Evolutionary conservation across 2,888 invertebrate genomes (phyloP).

Genomic region (Trissolcus japonicus): DNA sequence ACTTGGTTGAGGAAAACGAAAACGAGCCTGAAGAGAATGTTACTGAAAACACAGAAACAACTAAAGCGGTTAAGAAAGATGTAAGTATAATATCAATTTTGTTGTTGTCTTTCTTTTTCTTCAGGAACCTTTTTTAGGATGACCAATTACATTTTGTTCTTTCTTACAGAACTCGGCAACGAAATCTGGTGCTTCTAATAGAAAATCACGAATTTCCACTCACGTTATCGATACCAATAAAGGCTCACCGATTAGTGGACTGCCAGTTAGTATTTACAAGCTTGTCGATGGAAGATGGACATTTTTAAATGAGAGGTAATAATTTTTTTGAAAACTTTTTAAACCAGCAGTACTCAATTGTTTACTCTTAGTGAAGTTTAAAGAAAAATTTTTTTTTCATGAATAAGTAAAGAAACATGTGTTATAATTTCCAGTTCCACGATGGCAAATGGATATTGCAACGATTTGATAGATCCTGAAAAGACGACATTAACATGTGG

Average conservation of each 20-base stretch:
- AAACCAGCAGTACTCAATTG: too few relatives aligned
- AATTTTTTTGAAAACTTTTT: constrained; percentile 1
- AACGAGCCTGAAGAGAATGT: constrained; percentile 18
- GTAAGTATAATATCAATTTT: constrained; percentile 16
- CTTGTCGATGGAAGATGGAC: constrained; percentile 83
- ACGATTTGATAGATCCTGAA: constrained; percentile 79
- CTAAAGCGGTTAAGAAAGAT: constrained; percentile 39
- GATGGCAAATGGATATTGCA: constrained; percentile 82
- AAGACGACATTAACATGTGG: constrained; percentile 81
- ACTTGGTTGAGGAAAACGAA: constrained; percentile 33
- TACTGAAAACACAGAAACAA: constrained; percentile 19
- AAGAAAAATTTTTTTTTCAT: too few relatives aligned
- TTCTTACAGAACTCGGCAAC: constrained; percentile 22
- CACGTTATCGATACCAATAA: constrained; percentile 85
- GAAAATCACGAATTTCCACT: constrained; percentile 82
- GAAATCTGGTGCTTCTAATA: constrained; percentile 43
- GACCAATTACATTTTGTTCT: neutral
- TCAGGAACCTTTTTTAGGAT: neutral
- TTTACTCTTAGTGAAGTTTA: too few relatives aligned
- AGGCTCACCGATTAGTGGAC: constrained; percentile 82
- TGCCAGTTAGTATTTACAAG: constrained; percentile 84
- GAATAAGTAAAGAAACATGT: neutral
- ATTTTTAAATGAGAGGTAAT: constrained; percentile 79
- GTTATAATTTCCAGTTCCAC: constrained; percentile 75
- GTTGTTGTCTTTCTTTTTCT: neutral